phyloP scores from a whole-genome alignment of 1,140 invertebrate species.

The Sarcophaga peregrina region DNA sequence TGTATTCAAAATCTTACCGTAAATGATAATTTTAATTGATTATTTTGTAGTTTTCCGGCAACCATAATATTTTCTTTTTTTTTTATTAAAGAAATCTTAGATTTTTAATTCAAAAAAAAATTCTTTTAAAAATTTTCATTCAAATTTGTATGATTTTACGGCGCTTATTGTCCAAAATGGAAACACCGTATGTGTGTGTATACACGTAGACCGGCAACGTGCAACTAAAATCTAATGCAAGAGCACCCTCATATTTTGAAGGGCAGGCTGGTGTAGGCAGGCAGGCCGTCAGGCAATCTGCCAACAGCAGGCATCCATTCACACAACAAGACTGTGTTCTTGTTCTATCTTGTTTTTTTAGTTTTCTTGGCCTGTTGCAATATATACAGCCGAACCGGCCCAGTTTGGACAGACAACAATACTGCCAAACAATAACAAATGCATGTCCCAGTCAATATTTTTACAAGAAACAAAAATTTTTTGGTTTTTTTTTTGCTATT shows the following conservation, averaged over 20 bases:
- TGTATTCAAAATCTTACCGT: constrained; percentile 52
- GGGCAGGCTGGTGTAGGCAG: background rate
- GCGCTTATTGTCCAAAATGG: background rate
- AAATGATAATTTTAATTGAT: constrained; percentile 61
- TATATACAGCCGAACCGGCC: no score
- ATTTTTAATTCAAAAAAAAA: background rate
- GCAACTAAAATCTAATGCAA: constrained; percentile 2
- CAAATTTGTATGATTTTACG: background rate
- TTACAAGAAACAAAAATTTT: background rate
- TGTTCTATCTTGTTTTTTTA: background rate
- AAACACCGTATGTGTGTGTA: constrained; percentile 5
- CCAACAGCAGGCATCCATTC: no score
- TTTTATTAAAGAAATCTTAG: background rate
- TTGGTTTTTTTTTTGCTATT: background rate
- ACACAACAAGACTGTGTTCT: background rate
- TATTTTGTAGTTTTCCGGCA: constrained; percentile 55
- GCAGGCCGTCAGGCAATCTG: constrained; percentile 13
- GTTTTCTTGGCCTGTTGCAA: no score
- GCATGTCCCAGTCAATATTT: constrained; percentile 31
- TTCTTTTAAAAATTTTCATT: background rate
- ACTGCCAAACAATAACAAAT: background rate
- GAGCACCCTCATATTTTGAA: constrained; percentile 32
- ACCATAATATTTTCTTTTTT: constrained; percentile 54
- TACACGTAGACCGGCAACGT: constrained; percentile 23
- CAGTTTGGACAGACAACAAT: background rate